Base-by-base conservation (phyloP, 2,797 vertebrate species). In the Pseudochaenichthys georgianus region DNA sequence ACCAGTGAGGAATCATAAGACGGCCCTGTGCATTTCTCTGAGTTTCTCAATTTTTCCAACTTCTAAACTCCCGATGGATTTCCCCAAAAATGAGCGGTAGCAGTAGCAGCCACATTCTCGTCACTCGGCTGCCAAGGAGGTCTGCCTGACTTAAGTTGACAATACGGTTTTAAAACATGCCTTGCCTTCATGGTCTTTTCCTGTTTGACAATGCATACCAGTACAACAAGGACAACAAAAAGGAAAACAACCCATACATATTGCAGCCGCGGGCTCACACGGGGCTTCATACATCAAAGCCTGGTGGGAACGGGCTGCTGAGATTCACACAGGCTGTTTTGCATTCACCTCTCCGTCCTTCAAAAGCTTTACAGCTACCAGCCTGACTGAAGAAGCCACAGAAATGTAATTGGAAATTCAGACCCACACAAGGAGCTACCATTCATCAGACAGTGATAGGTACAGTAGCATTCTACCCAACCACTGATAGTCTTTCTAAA, bases 311-410 rank as follows among this genome's bases (percentile, higher is more conserved):
- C 50, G 42, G 60, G 54, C 38, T 19, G 73, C 75, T 4, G 21
- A 87, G 73, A 77, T 80, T 80, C 70, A 78, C 70, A 73, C 28
- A 68, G 83, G 53, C 81, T 81, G 77, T 64, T 87, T 82, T 88
- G 78, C 79, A 86, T 91, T 91, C 87, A 87, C 87, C 85, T 82
- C 68, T 75, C 78, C 55, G 87, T 91, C 92, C 88, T 92, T 91
- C 82, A 88, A 43, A 84, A 85, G 70, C 59, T 43, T 78, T 13
- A 28, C 9, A 4, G 62, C n/a, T 48, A 73, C 55, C 64, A 34
- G 74, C 47, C 67, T 13, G 21, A 75, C 65, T 9, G n/a, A 73
- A 87, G 82, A 77, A 77, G 81, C 85, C 65, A 46, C 59, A 46
- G 83, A 78, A 80, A 82, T 80, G 76, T 68, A 79, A 92, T 85